Evolutionary conservation across 2,113 vertebrate genomes (phyloP), one percentile per base, ranked within the genome.

Genomic region (Podarcis cretensis): DNA sequence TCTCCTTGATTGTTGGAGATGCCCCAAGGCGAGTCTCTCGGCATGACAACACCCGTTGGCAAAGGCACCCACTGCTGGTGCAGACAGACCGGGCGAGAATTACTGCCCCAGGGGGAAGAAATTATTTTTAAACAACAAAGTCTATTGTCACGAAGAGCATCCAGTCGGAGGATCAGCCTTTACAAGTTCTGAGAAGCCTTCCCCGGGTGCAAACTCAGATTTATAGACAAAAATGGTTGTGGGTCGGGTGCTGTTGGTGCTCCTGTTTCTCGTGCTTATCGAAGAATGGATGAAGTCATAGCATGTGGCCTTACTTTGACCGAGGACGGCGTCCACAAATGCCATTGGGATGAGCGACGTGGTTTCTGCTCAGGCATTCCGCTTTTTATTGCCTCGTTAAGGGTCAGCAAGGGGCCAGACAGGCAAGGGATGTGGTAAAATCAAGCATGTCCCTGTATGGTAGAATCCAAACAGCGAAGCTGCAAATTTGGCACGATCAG

Each of bases 181-280:
- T 57, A 85, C n/a, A 81, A 90, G 57, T 48, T 91, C 66, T 66
- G 81, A 71, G 88, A 91, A 88, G 68, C n/a, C 87, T 59, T 65
- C 84, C 88, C 73, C 4, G 14, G 71, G 63, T 48, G 20, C 80
- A 63, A 65, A 43, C n/a, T 83, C 65, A 13, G 32, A 12, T 69
- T 81, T 78, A 74, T 75, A 3, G 27, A 90, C 30, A 85, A 63
- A 74, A 25, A 91, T 91, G 68, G 40, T 83, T 2, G 32, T 4
- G n/a, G 5, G 27, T 14, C 43, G 13, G 40, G 18, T 83, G 76
- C 79, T 75, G 37, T 7, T 25, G 10, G 12, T 5, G 7, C 3
- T 43, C 23, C 59, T 37, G 25, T 18, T 23, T 5, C n/a, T 68
- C n/a, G 30, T 32, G 14, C 43, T 57, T 27, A 13, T 81, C 65